Base-by-base conservation (phyloP, 2,888 invertebrate genomes). In the Siphlonurus alternatus region DNA sequence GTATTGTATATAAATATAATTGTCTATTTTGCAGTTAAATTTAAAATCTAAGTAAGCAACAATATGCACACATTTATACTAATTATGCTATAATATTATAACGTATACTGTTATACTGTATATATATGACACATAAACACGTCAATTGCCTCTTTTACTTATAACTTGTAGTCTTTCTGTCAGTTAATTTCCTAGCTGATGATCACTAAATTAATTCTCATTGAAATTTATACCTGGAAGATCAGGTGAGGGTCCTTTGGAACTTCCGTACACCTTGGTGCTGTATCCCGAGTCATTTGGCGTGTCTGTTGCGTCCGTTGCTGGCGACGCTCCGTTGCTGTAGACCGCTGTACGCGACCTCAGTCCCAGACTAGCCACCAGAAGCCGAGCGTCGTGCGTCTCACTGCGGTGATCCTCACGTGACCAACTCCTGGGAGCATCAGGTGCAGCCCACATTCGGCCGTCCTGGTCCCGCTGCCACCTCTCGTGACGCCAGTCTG, bases 231-330 rank as follows among this genome's bases (percentile, higher is more conserved):
- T 38, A 38, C 38, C 38, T 15, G 38, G 15, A 38, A 38, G 38
- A 5, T 56, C 56, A 20, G 88, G 87, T n/a, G 87, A 87, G 25
- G 88, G 86, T 0, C 88, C 87, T 71, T 87, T 85, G 5, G 87
- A 86, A 68, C 87, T 87, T 0, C 87, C 87, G 68, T 88, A 88
- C 69, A 88, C 86, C 71, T 88, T 86, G 53, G 89, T 89, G 70
- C 89, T 89, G 74, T 91, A 91, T 1, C 91, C 91, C 0, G 90
- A 90, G 75, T 92, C 91, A 68, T 89, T 89, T 72, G 70, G 71
- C 19, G 64, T 22, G 15, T 65, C 65, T 19, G 64, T 18, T 15
- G 64, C 51, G 24, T 51, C 19, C 18, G 53, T 51, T 18, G 61
- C 61, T 38, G 64, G 38, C 25, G 53, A 25, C 2, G 53, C 38